Base-by-base conservation (phyloP, 2,888 invertebrate species). In the Mylabris sibirica region DNA sequence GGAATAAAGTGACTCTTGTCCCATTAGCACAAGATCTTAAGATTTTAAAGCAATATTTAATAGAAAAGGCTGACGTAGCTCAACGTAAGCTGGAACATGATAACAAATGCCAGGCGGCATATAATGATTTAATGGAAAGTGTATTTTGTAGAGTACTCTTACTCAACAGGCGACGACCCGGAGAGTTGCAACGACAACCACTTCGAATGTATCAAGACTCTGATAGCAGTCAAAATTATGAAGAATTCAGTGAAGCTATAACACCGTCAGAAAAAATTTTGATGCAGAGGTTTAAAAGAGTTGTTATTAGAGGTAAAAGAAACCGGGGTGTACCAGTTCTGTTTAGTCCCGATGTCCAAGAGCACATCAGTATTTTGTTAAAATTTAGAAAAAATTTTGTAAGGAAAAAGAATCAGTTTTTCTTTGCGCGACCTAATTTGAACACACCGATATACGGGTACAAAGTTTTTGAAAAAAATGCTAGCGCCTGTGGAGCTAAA, bases 291-390 rank as follows among this genome's bases (percentile, higher is more conserved):
- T 74, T 78, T 34, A 77, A 78, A 69, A 67, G 77, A 59, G 63
- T 78, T 14, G 78, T 78, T 8, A 77, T 75, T 24, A 65, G 75
- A 66, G 77, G 76, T 8, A 78, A 78, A 66, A 71, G 77, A 60
- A 75, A 75, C 1, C 60, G 75, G 34, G 76, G 77, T 2, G 77
- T 77, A 57, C 74, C 75, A 3, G 75, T 77, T 26, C 67, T 79
- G 6, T 74, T 78, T 59, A 75, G 72, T 61, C 22, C 22, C 34
- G 75, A 78, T 63, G 68, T 76, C 30, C 75, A 80, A 70, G 67
- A 69, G 12, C 72, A 74, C 67, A 73, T 71, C 26, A 26, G 3
- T 26, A 26, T 26, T 26, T 26, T 26, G 3, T 26, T 26, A 5
- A 26, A 26, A 5, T 5, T 26, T 3, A 53, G 74, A 64, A 14